Percentiles rank a stretch among this genome's conserved stretches.
phyloP scores from a whole-genome alignment of 2,797 vertebrate genomes.

The Okamejei kenojei region DNA sequence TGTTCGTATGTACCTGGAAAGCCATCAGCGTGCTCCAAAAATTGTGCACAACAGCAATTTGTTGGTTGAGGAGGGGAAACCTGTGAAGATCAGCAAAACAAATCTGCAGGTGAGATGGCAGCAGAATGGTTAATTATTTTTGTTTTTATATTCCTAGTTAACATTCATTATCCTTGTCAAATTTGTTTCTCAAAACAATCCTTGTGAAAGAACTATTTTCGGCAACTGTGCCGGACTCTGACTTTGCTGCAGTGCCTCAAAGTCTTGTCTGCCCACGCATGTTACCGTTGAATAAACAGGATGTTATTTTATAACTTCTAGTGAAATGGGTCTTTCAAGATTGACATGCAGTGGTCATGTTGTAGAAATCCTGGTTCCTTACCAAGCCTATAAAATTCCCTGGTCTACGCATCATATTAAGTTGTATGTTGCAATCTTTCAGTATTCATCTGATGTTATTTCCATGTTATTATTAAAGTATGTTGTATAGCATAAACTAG shows the following conservation, averaged over 20 bases:
- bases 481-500: background rate
- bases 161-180: background rate
- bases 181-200: background rate
- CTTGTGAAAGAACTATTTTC: background rate
- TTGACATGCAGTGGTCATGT: background rate
- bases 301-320: background rate
- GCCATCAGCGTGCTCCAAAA: conserved; percentile 64
- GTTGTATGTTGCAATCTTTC: background rate
- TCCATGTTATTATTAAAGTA: background rate
- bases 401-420: too few relatives aligned
- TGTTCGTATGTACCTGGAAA: conserved; percentile 70
- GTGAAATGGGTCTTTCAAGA: too few relatives aligned
- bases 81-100: conserved; percentile 67
- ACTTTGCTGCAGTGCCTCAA: background rate
- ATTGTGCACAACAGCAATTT: conserved; percentile 61
- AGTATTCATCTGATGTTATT: background rate
- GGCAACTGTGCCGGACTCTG: background rate
- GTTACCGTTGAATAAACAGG: background rate
- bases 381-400: background rate
- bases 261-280: background rate
- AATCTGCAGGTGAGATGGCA: conserved; percentile 66
- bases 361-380: background rate
- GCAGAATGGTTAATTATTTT: too few relatives aligned
- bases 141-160: background rate
- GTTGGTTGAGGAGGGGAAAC: conserved; percentile 79